A percentile compares a stretch with the other conserved stretches of the same genome.
These are phyloP conservation scores for Rhincodon typus DNA, from an alignment of 2,797 vertebrate genomes.

Conservation along the genomic window DNA sequence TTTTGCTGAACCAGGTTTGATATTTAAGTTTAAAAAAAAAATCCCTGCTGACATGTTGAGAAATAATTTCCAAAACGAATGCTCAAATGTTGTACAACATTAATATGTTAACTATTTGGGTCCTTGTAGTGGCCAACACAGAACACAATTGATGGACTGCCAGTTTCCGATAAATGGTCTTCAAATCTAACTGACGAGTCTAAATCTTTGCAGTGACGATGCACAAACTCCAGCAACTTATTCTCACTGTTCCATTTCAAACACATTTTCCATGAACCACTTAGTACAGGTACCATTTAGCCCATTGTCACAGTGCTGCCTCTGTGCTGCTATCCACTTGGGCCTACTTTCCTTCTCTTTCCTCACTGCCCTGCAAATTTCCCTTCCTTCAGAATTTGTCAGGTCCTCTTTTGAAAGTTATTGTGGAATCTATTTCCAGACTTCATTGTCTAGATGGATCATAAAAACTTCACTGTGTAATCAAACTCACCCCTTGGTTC, in stretches of 20 bases:
- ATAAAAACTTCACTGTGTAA: too few species aligned
- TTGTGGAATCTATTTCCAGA: neutral
- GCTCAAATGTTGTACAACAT: too few species aligned
- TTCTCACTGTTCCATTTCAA: too few species aligned
- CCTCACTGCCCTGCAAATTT: neutral
- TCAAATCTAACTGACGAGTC: neutral
- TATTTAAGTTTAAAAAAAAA: neutral
- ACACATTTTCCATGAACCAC: neutral
- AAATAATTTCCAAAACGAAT: too few species aligned
- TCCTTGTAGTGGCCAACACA: neutral
- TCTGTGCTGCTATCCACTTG: neutral
- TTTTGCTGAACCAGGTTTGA: too few species aligned
- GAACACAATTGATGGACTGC: neutral
- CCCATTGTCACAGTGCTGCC: neutral
- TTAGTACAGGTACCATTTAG: neutral
- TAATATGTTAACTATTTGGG: too few species aligned
- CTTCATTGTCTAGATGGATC: too few species aligned
- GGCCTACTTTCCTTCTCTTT: neutral
- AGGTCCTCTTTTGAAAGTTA: neutral
- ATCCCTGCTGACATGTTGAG: neutral
- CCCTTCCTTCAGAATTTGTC: neutral
- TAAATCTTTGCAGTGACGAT: too few species aligned
- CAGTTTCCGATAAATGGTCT: neutral
- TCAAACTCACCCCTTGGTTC: too few species aligned
- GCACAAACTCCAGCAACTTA: too few species aligned